phyloP scores from a whole-genome alignment of 1,140 invertebrate species.

The Diploscapter pachys region DNA sequence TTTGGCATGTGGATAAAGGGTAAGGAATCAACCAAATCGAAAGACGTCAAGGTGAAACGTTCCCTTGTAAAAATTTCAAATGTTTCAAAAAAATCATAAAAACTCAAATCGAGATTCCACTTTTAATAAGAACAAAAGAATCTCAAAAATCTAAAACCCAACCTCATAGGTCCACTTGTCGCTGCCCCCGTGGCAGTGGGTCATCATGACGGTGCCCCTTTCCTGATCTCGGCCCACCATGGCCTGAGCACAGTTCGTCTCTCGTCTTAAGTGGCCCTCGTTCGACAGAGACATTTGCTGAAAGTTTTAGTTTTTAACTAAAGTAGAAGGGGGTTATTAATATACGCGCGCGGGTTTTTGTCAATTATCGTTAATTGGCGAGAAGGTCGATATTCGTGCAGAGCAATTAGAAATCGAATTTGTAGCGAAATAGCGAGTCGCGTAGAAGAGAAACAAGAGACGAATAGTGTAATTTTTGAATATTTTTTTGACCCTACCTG shows the following conservation, averaged over 20 bases:
- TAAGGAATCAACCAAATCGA: no score
- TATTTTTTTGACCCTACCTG: slow-evolving; percentile 39
- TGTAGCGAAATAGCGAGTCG: background rate
- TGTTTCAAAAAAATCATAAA: background rate
- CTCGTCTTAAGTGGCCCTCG: slow-evolving; percentile 44
- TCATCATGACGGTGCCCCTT: slow-evolving; percentile 13
- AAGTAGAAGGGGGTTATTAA: slow-evolving; percentile 8
- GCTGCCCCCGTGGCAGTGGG: background rate
- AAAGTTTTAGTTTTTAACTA: slow-evolving; percentile 1
- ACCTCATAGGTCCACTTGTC: slow-evolving; percentile 28
- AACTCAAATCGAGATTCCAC: background rate
- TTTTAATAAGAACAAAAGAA: background rate
- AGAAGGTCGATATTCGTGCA: background rate
- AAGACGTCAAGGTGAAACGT: no score
- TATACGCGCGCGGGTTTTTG: background rate
- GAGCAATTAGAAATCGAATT: no score
- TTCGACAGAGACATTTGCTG: slow-evolving; percentile 54
- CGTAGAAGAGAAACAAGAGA: background rate
- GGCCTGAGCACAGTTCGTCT: slow-evolving; percentile 46
- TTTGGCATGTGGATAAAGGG: no score
- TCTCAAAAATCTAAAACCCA: background rate
- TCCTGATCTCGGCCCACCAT: slow-evolving; percentile 12
- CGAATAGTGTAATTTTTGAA: background rate
- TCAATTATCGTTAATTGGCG: background rate
- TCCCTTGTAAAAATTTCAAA: no score